Base-by-base conservation (phyloP, 2,888 invertebrate species). In the Amiota mariae region DNA sequence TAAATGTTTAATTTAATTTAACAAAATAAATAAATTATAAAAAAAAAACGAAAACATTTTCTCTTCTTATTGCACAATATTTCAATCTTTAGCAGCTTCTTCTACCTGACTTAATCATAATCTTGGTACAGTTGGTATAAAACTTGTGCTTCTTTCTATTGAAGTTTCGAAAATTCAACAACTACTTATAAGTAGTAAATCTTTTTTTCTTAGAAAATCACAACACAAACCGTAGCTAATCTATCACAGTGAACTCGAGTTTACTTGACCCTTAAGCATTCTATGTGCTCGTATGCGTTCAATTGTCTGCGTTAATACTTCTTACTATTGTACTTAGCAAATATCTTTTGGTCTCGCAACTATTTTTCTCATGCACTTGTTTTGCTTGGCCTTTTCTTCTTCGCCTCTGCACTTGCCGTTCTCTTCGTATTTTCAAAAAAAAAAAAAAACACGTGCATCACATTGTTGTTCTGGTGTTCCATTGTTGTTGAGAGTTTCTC, bases 301-400 rank as follows among this genome's bases (percentile, higher is more conserved):
- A 48, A 13, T 66, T 66, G 48, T 66, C 48, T 66, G n/a, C 20
- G n/a, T 47, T 64, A 47, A 15, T 66, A 49, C 48, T 36, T 66
- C 13, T 36, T 12, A 13, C 13, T 51, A 51, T 51, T 51, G 18
- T 15, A 66, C 48, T 66, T 36, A 36, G 36, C 48, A 11, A 66
- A 20, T 18, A 48, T 66, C 66, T 46, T 56, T 56, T 47, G 64
- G 46, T n/a, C 24, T 3, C 18, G 4, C 59, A 20, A 59, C 47
- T n/a, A 10, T 6, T 36, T 6, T 66, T 66, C 66, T 66, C 49
- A 66, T 66, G 18, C 66, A 66, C 66, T 66, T 66, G 66, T 66
- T 36, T 48, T 15, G 48, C 15, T 59, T 20, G 18, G 47, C 63
- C 54, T 63, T 63, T 13, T 8, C 59, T 59, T 20, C 46, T 24